phyloP scores from a whole-genome alignment of 2,797 vertebrate genomes.

The Sebastes alutus region DNA sequence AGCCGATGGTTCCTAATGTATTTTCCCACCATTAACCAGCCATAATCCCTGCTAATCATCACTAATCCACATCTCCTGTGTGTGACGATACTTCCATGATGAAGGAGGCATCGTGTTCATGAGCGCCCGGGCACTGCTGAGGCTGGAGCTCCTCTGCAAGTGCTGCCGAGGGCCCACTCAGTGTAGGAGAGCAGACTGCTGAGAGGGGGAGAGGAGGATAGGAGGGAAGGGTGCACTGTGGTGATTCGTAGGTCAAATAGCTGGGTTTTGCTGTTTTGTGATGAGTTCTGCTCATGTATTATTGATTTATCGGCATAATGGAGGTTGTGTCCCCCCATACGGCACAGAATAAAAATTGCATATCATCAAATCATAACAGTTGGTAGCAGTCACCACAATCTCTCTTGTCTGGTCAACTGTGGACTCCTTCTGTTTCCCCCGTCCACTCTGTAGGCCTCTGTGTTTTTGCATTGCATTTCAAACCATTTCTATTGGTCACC shows the following conservation, averaged over 20 bases:
- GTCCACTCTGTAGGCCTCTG: slow-evolving; percentile 13
- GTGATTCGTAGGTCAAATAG: slow-evolving; percentile 59
- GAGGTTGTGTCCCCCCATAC: slow-evolving; percentile 63
- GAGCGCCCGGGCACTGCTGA: slow-evolving; percentile 41
- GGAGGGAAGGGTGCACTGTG: slow-evolving; percentile 27
- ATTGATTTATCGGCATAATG: slow-evolving; percentile 70
- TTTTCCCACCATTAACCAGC: slow-evolving; percentile 89
- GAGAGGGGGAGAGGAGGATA: slow-evolving; percentile 14
- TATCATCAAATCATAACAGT: slow-evolving; percentile 68
- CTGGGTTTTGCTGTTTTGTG: slow-evolving; percentile 64
- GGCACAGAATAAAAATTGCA: slow-evolving; percentile 62
- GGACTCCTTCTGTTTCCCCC: slow-evolving; percentile 25
- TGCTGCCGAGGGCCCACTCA: slow-evolving; percentile 56
- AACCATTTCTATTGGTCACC: background rate
- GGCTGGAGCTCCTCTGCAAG: slow-evolving; percentile 47
- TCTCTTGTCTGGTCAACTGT: slow-evolving; percentile 28
- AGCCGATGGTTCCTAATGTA: slow-evolving; percentile 85
- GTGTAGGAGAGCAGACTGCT: slow-evolving; percentile 29
- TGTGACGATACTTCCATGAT: slow-evolving; percentile 83
- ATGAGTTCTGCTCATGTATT: slow-evolving; percentile 73
- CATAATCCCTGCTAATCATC: slow-evolving; percentile 89
- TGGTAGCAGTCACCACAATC: slow-evolving; percentile 51
- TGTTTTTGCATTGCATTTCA: background rate
- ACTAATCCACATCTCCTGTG: slow-evolving; percentile 88
- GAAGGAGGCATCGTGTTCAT: slow-evolving; percentile 70